Evolutionary conservation across 2,113 vertebrate species (phyloP), one percentile per base, ranked within the genome.

Genomic region (Pagrus major): DNA sequence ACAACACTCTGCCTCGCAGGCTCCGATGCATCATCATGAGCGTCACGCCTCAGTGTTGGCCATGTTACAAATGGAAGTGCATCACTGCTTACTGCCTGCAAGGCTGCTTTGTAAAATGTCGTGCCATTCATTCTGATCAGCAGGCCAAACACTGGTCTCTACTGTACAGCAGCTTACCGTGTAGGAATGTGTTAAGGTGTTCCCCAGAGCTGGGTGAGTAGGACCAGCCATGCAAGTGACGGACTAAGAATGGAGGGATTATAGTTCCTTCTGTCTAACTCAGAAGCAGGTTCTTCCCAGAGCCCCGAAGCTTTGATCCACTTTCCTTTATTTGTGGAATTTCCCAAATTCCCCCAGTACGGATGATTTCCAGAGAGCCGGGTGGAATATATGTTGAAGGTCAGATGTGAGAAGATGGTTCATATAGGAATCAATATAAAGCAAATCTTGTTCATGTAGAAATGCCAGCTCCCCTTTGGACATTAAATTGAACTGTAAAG

Each of bases 181-280:
- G 33, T 16, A 39, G 58, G 49, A 75, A 56, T 65, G 76, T 27
- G 20, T 35, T 16, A 1, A 74, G 65, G 33, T 71, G 46, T 52
- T 71, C 25, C 42, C 41, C 18, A 33, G 21, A 58, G 82, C 60
- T 20, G 2, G 18, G 21, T 4, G 49, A 51, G 54, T 4, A 39
- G 51, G 78, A 46, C 35, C 9, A 41, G 14, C 59, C 65, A 61
- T 41, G 78, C 37, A 11, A 65, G 46, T 71, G 71, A 75, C 70
- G 27, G 46, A 47, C 9, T 25, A 44, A 42, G 46, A 71, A 76
- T 63, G 23, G 49, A 44, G 33, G 46, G 59, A 76, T 83, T 79
- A 44, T 8, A 4, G 5, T 67, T 54, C 9, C 41, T 61, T 29
- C 51, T n/a, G n/a, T 70, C 68, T 35, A 4, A 71, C 11, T 47